Conservation (phyloP, 2,797 vertebrate species). For the Typhlichthys eigenmanni region DNA sequence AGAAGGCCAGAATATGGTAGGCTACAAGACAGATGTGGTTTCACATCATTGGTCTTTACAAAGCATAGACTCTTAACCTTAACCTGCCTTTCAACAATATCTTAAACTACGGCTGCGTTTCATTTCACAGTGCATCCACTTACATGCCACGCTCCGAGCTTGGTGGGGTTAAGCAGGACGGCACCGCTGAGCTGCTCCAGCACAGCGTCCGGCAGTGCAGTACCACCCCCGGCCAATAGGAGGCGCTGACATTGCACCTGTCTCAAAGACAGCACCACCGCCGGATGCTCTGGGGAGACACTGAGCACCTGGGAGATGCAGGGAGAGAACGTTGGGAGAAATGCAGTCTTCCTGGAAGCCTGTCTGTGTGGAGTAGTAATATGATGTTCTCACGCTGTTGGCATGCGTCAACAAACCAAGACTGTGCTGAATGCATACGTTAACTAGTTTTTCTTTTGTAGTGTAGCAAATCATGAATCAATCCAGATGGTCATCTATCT, state of each 20-base stretch:
- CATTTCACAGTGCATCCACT: constrained; percentile 36
- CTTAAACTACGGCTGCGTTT: not conserved
- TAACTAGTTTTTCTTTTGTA: too few relatives aligned
- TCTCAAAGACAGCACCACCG: constrained; percentile 83
- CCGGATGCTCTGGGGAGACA: constrained; percentile 83
- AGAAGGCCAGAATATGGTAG: not conserved
- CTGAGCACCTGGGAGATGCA: constrained; percentile 80
- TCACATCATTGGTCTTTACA: too few relatives aligned
- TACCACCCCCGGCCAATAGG: constrained; percentile 69
- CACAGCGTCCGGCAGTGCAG: constrained; percentile 79
- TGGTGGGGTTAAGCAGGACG: constrained; percentile 84
- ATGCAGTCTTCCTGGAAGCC: too few relatives aligned
- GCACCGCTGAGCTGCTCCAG: constrained; percentile 86
- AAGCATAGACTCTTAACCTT: too few relatives aligned
- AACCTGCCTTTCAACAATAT: not conserved
- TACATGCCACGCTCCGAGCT: constrained; percentile 91
- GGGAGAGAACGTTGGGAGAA: not conserved
- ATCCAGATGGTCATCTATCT: too few relatives aligned
- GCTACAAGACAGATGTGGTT: too few relatives aligned
- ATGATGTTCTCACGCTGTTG: too few relatives aligned
- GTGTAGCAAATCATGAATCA: too few relatives aligned
- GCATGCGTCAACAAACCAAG: too few relatives aligned
- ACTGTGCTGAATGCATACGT: too few relatives aligned
- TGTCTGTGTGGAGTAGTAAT: too few relatives aligned
- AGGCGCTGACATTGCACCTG: constrained; percentile 91